Conservation (phyloP, 1,140 invertebrate species). For the Drosophila ambigua region DNA sequence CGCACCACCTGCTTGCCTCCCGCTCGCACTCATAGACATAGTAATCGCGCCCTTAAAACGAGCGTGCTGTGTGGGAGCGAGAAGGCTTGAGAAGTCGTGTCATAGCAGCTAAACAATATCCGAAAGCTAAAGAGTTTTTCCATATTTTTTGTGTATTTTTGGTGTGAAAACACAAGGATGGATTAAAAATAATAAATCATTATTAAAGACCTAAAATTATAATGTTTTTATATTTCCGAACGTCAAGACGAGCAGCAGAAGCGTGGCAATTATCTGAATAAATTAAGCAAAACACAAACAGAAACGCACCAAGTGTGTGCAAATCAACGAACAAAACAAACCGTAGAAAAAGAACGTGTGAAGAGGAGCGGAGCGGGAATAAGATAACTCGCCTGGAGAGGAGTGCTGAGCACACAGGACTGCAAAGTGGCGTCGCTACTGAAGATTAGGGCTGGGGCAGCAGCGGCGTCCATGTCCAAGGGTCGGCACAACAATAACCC, state of each 20-base stretch:
- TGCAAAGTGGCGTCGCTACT: constrained; percentile 81
- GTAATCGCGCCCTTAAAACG: constrained; percentile 73
- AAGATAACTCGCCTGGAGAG: constrained; percentile 59
- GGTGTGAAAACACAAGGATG: constrained; percentile 58
- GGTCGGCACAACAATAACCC: constrained; percentile 37
- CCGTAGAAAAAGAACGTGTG: constrained; percentile 28
- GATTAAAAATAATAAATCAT: constrained; percentile 61
- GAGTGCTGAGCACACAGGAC: constrained; percentile 68
- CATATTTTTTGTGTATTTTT: constrained; percentile 77
- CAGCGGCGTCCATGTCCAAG: constrained; percentile 77
- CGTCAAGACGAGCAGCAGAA: constrained; percentile 19
- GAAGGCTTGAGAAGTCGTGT: constrained; percentile 49
- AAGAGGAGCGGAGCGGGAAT: constrained; percentile 26
- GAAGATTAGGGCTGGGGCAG: constrained; percentile 73
- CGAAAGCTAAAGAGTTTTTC: constrained; percentile 54
- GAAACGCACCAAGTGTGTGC: constrained; percentile 55
- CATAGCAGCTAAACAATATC: constrained; percentile 49
- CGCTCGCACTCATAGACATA: constrained; percentile 54
- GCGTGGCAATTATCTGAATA: constrained; percentile 20
- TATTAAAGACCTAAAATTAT: constrained; percentile 7
- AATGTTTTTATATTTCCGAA: constrained; percentile 1
- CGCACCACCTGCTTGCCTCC: constrained; percentile 69
- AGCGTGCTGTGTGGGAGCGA: constrained; percentile 57
- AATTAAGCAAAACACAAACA: constrained; percentile 22
- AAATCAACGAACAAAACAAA: constrained; percentile 61